Conservation (phyloP, 2,113 vertebrate genomes). For the Arothron firmamentum region DNA sequence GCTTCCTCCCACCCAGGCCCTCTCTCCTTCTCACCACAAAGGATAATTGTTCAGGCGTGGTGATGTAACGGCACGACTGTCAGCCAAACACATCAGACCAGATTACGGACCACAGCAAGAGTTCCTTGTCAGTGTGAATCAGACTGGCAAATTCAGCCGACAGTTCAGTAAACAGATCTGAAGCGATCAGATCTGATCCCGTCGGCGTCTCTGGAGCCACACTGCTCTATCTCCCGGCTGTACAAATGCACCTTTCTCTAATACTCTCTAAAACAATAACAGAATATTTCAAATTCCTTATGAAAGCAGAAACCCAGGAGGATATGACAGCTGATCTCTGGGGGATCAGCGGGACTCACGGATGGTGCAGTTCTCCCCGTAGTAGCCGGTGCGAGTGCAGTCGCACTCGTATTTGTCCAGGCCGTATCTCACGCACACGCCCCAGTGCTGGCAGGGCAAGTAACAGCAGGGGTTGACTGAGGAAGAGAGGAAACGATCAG, state of each 20-base stretch:
- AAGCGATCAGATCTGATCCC: conserved; percentile 11
- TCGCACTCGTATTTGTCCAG: conserved; percentile 85
- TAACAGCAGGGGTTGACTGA: conserved; percentile 92
- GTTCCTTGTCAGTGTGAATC: conserved; percentile 15
- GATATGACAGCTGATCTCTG: conserved; percentile 16
- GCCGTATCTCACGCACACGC: conserved; percentile 81
- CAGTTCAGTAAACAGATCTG: not conserved
- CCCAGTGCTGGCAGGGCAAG: conserved; percentile 88
- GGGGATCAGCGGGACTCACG: conserved; percentile 76
- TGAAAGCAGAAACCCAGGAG: conserved; percentile 1
- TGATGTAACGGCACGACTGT: conserved; percentile 22
- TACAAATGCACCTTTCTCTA: conserved; percentile 1
- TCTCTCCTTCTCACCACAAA: not conserved
- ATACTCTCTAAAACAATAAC: not conserved
- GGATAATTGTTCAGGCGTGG: not conserved
- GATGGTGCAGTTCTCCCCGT: conserved; percentile 85
- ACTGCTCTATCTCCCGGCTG: conserved; percentile 9
- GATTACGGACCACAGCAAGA: conserved; percentile 1
- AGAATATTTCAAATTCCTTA: conserved; percentile 32
- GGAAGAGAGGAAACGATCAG: conserved; percentile 11
- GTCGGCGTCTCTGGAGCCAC: conserved; percentile 14
- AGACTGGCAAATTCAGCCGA: conserved; percentile 2
- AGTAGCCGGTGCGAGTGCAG: conserved; percentile 89
- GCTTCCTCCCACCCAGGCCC: not conserved
- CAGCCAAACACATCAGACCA: not conserved